Evolutionary conservation across 92 coral and sea anemone genomes (phyloP), one percentile per base, ranked within the genome.

Genomic region (Bergia puertoricense): DNA sequence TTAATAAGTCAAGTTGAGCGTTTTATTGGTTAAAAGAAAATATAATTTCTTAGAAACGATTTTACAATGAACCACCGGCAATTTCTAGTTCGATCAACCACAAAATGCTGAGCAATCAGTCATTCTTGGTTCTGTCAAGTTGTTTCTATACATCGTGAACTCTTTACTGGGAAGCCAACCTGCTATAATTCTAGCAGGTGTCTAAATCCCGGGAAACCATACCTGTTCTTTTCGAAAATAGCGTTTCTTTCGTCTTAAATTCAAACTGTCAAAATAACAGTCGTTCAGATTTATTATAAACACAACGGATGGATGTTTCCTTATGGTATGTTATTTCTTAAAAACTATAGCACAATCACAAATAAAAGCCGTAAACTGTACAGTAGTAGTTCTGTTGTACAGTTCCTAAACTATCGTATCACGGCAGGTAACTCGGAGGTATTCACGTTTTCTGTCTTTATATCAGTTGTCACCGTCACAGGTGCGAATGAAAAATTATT

Each of bases 1-100:
- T 14, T 72, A 46, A 84, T 71, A 67, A 71, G 45, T 48, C 46
- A 16, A 42, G 68, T 45, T 54, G 78, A 16, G 37, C 41, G 73
- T 62, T 82, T 16, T 68, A 84, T 76, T 84, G 87, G 79, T 48
- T 46, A 8, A 84, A 84, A 45, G 87, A 69, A 82, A 84, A 46
- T 69, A 45, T 36, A 79, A 37, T 14, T 22, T n/a, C 23, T 84
- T 36, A 46, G 15, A 54, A 48, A 39, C 75, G 40, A 51, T 68
- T 71, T 38, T 56, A 48, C 65, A 45, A 42, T 84, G 67, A 84
- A 71, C 79, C 78, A 71, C 87, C 78, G 77, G 87, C 77, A 48
- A 71, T 37, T 30, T 84, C 30, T 41, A 45, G 77, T 83, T 82
- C 54, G 44, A 68, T 83, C 77, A 76, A 82, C 73, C 43, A 37